A percentile compares a stretch with the other conserved stretches of the same genome.
Conservation (phyloP, 1,140 invertebrate species). For the Diorhabda elongata region DNA sequence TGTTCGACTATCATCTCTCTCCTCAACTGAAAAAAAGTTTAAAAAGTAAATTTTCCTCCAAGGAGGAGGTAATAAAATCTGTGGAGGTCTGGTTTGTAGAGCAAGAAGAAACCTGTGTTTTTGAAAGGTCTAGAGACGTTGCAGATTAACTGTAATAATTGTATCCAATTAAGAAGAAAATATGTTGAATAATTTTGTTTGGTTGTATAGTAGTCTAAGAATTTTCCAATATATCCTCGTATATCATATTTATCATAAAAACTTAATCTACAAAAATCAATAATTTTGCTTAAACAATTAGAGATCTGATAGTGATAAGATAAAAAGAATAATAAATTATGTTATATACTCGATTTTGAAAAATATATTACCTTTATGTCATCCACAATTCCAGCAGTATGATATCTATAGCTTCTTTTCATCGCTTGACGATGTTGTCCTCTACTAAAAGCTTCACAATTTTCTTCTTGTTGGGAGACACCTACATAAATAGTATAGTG, state of each 20-base stretch:
- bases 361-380: constrained; percentile 55
- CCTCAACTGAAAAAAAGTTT: too few species aligned
- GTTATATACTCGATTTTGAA: neutral
- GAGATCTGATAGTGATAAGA: neutral
- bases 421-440: constrained; percentile 45
- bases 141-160: neutral
- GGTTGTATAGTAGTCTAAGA: too few species aligned
- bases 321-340: neutral
- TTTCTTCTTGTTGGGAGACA: constrained; percentile 34
- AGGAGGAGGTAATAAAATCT: too few species aligned
- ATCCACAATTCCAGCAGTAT: constrained; percentile 65
- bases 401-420: constrained; percentile 56
- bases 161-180: too few species aligned
- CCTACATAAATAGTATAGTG: constrained; percentile 13
- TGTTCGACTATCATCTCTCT: too few species aligned
- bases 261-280: neutral
- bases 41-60: too few species aligned
- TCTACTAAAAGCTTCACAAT: constrained; percentile 44
- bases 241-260: neutral
- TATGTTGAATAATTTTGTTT: too few species aligned
- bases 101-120: too few species aligned
- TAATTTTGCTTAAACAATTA: neutral
- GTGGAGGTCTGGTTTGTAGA: too few species aligned
- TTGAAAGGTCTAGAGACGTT: too few species aligned
- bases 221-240: neutral